Evolutionary conservation across 1,140 invertebrate species (phyloP), one percentile per base, ranked within the genome.

Genomic region (Drosophila bipectinata): DNA sequence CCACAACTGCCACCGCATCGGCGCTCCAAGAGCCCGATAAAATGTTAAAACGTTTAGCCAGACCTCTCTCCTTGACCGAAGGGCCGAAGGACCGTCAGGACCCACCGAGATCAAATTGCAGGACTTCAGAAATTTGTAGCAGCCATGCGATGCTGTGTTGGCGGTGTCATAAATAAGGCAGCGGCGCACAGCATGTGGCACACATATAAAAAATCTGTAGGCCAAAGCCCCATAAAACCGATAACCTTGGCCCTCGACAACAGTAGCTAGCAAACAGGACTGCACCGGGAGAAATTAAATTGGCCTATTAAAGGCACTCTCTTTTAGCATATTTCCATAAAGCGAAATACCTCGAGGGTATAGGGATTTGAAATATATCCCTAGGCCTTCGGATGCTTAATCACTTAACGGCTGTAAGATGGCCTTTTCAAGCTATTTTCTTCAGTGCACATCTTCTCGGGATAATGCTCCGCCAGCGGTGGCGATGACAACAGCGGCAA

Each of bases 151-250:
- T 44, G 61, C 18, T 47, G 54, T 41, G 66, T 56, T 62, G 54
- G 51, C 48, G 14, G 52, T 66, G 45, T 73, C 76, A 79, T 79
- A 79, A 79, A 79, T 79, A 79, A 78, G 49, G 53, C 14, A 61
- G 51, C 71, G 39, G 47, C 58, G 55, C 68, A 77, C 74, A 82
- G 79, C 79, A 69, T 82, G 79, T 74, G 68, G 68, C 74, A 54
- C 69, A 52, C 72, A 64, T 66, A 75, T 81, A 78, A 76, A 88
- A 44, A 87, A 77, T 82, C 81, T 81, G 71, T 76, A 72, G 83
- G 75, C 79, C 69, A 71, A 82, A 71, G 59, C 41, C 52, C 69
- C 82, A 87, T 87, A 87, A 87, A 87, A 87, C 83, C 77, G 82
- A 87, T 87, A 87, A 79, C 83, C 83, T 82, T 88, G 83, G 83